phyloP scores from a whole-genome alignment of 35 echinoderm and acorn worm species.

The Stichopus chloronotus region DNA sequence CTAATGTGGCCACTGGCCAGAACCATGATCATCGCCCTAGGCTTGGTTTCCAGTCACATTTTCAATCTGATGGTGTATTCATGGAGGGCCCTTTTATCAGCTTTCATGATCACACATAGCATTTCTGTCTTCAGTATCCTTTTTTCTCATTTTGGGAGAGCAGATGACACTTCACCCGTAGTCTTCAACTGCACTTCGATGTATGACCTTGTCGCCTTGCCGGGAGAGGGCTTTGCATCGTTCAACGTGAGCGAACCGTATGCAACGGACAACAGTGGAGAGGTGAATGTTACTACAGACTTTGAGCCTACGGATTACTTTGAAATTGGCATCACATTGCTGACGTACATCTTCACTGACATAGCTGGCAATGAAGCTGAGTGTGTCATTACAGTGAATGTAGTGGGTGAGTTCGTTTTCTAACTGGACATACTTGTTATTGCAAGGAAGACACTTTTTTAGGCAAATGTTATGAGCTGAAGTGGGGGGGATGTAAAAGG shows the following conservation, averaged over 20 bases:
- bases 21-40: no score
- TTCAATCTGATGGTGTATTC: no score
- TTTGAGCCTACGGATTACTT: conserved; percentile 27
- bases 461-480: no score
- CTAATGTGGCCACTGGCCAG: no score
- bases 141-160: neutral
- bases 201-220: neutral
- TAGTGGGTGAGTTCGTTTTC: conserved; percentile 26
- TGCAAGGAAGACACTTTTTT: no score
- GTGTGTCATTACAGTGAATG: conserved; percentile 34
- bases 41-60: no score
- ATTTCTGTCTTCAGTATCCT: neutral
- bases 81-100: no score
- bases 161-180: neutral
- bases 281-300: conserved; percentile 3
- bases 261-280: conserved; percentile 42
- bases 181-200: neutral
- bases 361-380: neutral
- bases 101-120: no score
- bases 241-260: conserved; percentile 36
- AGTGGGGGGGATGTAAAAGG: no score
- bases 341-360: conserved; percentile 48
- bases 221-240: neutral
- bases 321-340: conserved; percentile 26
- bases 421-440: no score